These are phyloP conservation scores for Vireo griseus DNA, from an alignment of 2,797 vertebrate species.

Conservation along the genomic window DNA sequence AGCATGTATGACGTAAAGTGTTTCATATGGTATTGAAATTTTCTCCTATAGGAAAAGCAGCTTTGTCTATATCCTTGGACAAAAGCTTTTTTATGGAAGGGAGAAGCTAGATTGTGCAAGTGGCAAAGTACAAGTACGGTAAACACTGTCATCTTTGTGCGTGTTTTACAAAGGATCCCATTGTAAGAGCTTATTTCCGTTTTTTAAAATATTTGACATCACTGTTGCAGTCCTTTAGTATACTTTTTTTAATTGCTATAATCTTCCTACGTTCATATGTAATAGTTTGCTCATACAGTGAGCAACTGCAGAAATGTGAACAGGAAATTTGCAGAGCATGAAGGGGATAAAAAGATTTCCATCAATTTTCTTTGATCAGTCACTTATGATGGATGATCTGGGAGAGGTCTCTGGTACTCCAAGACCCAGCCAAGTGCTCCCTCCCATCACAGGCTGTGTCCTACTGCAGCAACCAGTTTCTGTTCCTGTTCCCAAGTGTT, in stretches of 20 bases:
- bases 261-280: not conserved
- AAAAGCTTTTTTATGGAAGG: conserved; percentile 51
- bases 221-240: not conserved
- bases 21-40: conserved; percentile 15
- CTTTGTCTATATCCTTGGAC: conserved; percentile 5
- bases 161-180: conserved; percentile 27
- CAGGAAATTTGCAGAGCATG: not conserved
- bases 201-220: conserved; percentile 46
- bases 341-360: not conserved
- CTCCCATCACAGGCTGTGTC: not conserved
- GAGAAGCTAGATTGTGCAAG: conserved; percentile 45
- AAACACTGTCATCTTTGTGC: conserved; percentile 65
- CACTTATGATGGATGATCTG: not conserved
- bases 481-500: accelerated
- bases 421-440: not conserved
- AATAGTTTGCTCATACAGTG: not conserved
- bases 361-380: accelerated
- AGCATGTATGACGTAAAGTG: not conserved
- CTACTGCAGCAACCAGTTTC: not conserved
- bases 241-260: not conserved
- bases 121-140: not conserved
- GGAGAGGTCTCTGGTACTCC: not conserved
- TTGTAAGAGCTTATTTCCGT: conserved; percentile 35
- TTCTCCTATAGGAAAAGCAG: conserved; percentile 29
- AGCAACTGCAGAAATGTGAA: not conserved